Evolutionary conservation across 2,888 invertebrate species (phyloP).

Genomic region (Acanthosepion lycidas): DNA sequence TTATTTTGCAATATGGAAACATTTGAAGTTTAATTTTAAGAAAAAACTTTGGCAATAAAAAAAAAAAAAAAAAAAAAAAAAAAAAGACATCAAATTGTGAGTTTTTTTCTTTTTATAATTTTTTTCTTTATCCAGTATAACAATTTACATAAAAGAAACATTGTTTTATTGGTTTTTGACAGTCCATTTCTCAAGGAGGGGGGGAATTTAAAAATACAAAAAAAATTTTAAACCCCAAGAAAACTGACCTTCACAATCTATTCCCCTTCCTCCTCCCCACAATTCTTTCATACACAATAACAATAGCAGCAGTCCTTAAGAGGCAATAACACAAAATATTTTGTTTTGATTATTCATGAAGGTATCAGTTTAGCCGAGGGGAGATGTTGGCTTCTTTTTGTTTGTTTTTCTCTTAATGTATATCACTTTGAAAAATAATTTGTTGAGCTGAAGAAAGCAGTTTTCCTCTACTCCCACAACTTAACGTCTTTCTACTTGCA

Average conservation of each 20-base stretch:
- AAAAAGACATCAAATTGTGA: constrained; percentile 21
- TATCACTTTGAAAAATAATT: neutral
- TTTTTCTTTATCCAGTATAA: constrained; percentile 1
- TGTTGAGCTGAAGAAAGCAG: neutral
- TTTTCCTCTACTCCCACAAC: neutral
- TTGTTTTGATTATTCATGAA: neutral
- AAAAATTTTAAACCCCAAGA: neutral
- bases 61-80: neutral
- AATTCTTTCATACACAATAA: neutral
- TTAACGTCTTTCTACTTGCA: neutral
- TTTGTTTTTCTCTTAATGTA: too few relatives aligned
- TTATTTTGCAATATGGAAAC: neutral
- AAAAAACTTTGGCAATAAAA: neutral
- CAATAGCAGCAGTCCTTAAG: neutral
- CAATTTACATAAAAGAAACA: constrained; percentile 33
- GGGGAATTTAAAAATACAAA: neutral
- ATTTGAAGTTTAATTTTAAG: neutral
- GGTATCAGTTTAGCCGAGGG: neutral
- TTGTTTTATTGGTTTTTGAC: neutral
- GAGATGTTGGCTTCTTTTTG: neutral
- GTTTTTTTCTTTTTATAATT: neutral
- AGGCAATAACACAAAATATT: neutral
- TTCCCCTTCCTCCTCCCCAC: neutral
- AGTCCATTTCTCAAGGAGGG: neutral
- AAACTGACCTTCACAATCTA: neutral